phyloP scores from a whole-genome alignment of 2,888 invertebrate genomes.

The Eurytoma adleriae region DNA sequence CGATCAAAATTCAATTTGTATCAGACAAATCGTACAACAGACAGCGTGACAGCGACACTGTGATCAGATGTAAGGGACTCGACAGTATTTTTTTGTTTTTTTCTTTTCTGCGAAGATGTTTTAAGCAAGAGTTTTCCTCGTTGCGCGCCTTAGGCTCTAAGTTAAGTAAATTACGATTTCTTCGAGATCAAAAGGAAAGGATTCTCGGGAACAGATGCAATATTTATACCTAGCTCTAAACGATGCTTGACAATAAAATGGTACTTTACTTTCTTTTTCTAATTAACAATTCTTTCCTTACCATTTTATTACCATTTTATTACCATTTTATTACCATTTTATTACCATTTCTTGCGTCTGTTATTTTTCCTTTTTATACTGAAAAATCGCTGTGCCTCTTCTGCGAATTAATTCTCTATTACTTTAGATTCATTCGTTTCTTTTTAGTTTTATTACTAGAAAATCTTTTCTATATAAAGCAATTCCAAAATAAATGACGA shows the following conservation, averaged over 20 bases:
- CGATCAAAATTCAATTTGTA: slow-evolving; percentile 53
- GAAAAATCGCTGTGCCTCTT: slow-evolving; percentile 54
- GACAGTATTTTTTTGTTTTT: slow-evolving; percentile 57
- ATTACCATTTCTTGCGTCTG: slow-evolving; percentile 39
- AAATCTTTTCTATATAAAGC: slow-evolving; percentile 32
- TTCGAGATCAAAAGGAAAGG: slow-evolving; percentile 52
- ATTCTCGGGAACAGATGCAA: slow-evolving; percentile 58
- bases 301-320: too few species aligned
- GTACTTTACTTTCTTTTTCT: slow-evolving; percentile 7
- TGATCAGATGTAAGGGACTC: slow-evolving; percentile 58
- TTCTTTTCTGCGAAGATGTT: slow-evolving; percentile 53
- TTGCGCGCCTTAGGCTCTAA: slow-evolving; percentile 55
- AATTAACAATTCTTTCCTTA: slow-evolving; percentile 14
- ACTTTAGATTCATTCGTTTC: slow-evolving; percentile 37
- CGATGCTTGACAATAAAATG: slow-evolving; percentile 13
- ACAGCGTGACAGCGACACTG: slow-evolving; percentile 59
- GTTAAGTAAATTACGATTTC: slow-evolving; percentile 52
- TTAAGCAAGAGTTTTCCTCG: slow-evolving; percentile 52
- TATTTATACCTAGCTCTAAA: slow-evolving; percentile 41
- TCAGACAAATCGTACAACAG: slow-evolving; percentile 56
- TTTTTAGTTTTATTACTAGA: slow-evolving; percentile 34
- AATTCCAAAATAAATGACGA: slow-evolving; percentile 48
- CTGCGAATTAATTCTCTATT: slow-evolving; percentile 45
- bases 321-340: too few species aligned
- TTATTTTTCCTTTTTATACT: slow-evolving; percentile 55